phyloP scores from a whole-genome alignment of 2,888 invertebrate species.

The Hypsopygia costalis region DNA sequence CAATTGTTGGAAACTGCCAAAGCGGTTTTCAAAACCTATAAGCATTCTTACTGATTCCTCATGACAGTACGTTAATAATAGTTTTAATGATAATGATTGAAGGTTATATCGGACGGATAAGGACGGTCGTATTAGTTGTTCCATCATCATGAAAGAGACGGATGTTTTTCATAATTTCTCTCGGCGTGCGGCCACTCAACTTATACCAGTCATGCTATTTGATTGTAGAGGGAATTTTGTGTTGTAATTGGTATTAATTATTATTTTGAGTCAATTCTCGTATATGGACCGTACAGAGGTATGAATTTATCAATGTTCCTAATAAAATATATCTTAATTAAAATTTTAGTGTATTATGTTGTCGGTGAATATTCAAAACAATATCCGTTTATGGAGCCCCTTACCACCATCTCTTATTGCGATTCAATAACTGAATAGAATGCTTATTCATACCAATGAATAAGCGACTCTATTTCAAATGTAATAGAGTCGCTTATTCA shows the following conservation, averaged over 20 bases:
- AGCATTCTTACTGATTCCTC: constrained; percentile 20
- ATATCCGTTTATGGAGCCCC: too few relatives aligned
- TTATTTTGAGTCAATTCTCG: constrained; percentile 60
- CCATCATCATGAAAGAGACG: constrained; percentile 33
- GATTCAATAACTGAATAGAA: too few relatives aligned
- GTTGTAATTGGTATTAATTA: constrained; percentile 73
- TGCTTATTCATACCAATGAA: too few relatives aligned
- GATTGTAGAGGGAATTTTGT: constrained; percentile 69
- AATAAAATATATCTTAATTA: too few relatives aligned
- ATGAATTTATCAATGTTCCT: constrained; percentile 36
- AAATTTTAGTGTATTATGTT: too few relatives aligned
- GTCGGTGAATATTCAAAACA: too few relatives aligned
- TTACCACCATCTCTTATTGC: too few relatives aligned
- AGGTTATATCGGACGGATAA: constrained; percentile 21
- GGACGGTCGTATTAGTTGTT: constrained; percentile 2
- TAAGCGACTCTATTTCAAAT: too few relatives aligned
- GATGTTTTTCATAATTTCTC: constrained; percentile 51
- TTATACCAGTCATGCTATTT: constrained; percentile 74
- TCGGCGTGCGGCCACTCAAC: constrained; percentile 70
- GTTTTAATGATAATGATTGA: constrained; percentile 42
- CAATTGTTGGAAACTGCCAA: too few relatives aligned
- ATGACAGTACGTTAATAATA: constrained; percentile 33
- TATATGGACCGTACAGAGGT: constrained; percentile 38
- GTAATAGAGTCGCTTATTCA: too few relatives aligned
- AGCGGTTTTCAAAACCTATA: too few relatives aligned